Base-by-base conservation (phyloP, 2,113 vertebrate genomes). In the Catharus bicknelli region DNA sequence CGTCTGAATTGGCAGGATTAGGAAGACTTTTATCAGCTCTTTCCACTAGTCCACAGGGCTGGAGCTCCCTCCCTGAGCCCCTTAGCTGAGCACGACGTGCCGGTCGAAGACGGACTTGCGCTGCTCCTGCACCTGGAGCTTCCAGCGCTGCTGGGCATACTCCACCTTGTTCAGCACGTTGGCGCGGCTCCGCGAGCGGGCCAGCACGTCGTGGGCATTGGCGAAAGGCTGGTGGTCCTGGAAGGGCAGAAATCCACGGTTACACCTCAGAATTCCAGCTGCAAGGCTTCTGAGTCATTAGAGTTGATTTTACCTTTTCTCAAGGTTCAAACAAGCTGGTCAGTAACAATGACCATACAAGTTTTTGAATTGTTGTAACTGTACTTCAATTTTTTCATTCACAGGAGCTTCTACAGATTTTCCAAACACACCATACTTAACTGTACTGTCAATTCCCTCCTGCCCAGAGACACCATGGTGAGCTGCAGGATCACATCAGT, bases 151-250 rank as follows among this genome's bases (percentile, higher is more conserved):
- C 96, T 99, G 99, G 7, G 99, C 99, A 9, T 99, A 98, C 36
- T 99, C 99, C 90, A 99, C 99, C 89, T 99, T 99, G 97, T 99
- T 99, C 59, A 99, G 96, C 75, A 99, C 98, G 13, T 99, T 99
- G 94, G 99, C 98, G 2, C 99, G 98, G 89, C 98, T 99, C 38
- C 98, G 98, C 7, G 99, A 99, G 26, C 97, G 98, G 29, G 99
- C 99, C 94, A 99, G 97, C 61, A 99, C 99, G 5, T 99, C 99
- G 2, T 99, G 99, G 26, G 99, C 99, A 1, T 99, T 99, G 43
- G 99, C 99, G 63, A 99, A 99, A 40, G 99, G 99, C 93, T 99
- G 99, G 95, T 99, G 99, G 97, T 99, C 99, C 99, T 99, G 81
- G 10, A 97, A 96, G 1, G 12, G n/a, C 67, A 93, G 48, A 51